Conservation (phyloP, 1,140 invertebrate genomes). For the Drosophila pachea region DNA sequence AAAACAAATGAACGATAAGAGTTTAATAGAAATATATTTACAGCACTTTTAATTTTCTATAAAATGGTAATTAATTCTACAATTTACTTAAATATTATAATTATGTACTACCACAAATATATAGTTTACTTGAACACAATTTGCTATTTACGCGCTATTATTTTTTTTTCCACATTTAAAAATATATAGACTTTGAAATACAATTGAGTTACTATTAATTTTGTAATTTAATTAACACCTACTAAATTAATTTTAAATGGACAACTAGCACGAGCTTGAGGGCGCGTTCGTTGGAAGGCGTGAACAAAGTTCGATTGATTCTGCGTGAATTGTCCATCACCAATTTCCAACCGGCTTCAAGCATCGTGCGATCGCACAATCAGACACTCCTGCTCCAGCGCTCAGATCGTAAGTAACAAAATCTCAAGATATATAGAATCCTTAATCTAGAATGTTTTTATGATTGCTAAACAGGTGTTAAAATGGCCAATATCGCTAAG, state of each 20-base stretch:
- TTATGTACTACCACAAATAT: too few relatives aligned
- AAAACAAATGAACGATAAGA: background rate
- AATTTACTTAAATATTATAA: too few relatives aligned
- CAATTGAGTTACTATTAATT: too few relatives aligned
- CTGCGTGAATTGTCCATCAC: constrained; percentile 12
- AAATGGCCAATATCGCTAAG: constrained; percentile 76
- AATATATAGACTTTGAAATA: background rate
- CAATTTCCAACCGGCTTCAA: constrained; percentile 28
- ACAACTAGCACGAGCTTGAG: background rate
- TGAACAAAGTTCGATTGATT: constrained; percentile 1
- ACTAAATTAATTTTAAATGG: background rate
- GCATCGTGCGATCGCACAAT: constrained; percentile 35
- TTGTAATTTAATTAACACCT: too few relatives aligned
- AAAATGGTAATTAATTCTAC: too few relatives aligned
- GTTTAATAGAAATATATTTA: background rate
- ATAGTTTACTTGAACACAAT: too few relatives aligned
- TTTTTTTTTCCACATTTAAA: too few relatives aligned
- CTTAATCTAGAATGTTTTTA: constrained; percentile 28
- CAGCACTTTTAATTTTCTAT: too few relatives aligned
- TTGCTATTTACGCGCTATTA: too few relatives aligned
- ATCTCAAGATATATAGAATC: background rate
- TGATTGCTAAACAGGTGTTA: constrained; percentile 20
- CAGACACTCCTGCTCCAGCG: constrained; percentile 53
- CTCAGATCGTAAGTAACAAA: constrained; percentile 52
- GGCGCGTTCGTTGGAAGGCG: background rate